Evolutionary conservation across 2,888 invertebrate species (phyloP).

Genomic region (Danaus chrysippus): DNA sequence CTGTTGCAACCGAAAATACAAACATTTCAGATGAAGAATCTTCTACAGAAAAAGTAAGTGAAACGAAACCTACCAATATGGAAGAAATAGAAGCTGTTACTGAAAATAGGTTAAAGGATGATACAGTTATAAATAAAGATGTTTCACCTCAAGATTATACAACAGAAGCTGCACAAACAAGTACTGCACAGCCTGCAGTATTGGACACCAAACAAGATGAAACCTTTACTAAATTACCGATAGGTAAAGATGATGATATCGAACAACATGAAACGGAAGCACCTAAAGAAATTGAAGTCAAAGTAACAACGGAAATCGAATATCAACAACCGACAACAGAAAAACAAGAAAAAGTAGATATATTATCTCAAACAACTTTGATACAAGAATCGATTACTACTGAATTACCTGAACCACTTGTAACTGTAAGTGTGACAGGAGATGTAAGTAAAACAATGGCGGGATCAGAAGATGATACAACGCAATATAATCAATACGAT

Average conservation of each 20-base stretch:
- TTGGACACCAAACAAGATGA: slow-evolving; percentile 14
- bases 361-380: slow-evolving; percentile 10
- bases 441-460: not conserved
- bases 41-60: not conserved
- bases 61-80: not conserved
- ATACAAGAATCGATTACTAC: slow-evolving; percentile 8
- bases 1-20: not conserved
- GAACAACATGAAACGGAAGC: slow-evolving; percentile 25
- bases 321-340: not conserved
- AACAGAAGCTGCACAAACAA: slow-evolving; percentile 23
- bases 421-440: slow-evolving; percentile 2
- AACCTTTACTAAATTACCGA: slow-evolving; percentile 18
- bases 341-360: not conserved
- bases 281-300: slow-evolving; percentile 17
- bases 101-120: slow-evolving; percentile 10
- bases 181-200: slow-evolving; percentile 21
- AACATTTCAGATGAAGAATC: not conserved
- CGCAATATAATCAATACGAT: not conserved
- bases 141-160: slow-evolving; percentile 15
- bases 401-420: slow-evolving; percentile 15
- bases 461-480: not conserved
- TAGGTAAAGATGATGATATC: slow-evolving; percentile 17
- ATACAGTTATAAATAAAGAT: not conserved
- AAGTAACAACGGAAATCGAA: slow-evolving; percentile 16
- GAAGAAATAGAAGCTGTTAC: slow-evolving; percentile 2